Base-by-base conservation (phyloP, 2,797 vertebrate species). In the Rallus crepitans region DNA sequence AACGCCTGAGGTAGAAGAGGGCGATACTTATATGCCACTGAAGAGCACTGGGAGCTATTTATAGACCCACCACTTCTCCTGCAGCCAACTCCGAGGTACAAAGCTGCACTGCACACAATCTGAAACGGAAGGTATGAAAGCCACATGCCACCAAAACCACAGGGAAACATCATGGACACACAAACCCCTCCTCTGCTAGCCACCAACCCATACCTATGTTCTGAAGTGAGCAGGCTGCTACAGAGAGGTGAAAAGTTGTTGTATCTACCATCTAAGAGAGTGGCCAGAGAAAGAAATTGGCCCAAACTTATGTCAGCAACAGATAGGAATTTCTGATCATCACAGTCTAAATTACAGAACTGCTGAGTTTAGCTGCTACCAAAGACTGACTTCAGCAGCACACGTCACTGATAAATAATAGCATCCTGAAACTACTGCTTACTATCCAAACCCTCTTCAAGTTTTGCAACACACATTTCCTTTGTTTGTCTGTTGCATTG, bases 21-120 rank as follows among this genome's bases (percentile, higher is more conserved):
- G 79, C 39, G 69, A 53, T 30, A 63, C 55, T 86, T 72, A 53
- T 2, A 65, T 59, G 56, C 69, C 73, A 81, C 18, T 4, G 20
- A 88, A 91, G 69, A 90, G 61, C 65, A 83, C 72, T 86, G 80
- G 39, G 20, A 72, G n/a, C 69, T 96, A 94, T 91, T 93, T 89
- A 93, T 78, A 94, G 95, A 39, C 42, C 27, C 11, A n/a, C 42
- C 94, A 91, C 59, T 69, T 73, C 47, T 94, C 12, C 88, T 61
- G 35, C 66, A 48, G 66, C 30, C 77, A 79, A 0, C 71, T 66
- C 68, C 4, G 15, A 95, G 50, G 57, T 28, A 31, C 37, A 90
- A 72, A 88, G 50, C 71, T 92, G 52, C 47, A 33, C 4, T 6
- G 47, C 12, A 12, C 18, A 30, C 35, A 75, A 13, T 30, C 56